phyloP scores from a whole-genome alignment of 2,797 vertebrate genomes.

The Trichosurus vulpecula region DNA sequence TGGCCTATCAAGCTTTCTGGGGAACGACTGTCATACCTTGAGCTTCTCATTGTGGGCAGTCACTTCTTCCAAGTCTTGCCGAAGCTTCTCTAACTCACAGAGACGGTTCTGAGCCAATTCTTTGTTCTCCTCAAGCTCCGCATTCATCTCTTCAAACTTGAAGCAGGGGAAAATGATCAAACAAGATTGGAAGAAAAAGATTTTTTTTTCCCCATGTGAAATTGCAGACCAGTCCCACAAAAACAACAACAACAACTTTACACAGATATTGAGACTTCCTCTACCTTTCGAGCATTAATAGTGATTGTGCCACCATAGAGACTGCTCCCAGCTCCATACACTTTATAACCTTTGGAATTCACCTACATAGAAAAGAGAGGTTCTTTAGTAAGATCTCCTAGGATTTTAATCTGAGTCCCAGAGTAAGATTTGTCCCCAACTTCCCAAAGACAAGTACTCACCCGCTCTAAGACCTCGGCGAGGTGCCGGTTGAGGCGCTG shows the following conservation, averaged over 20 bases:
- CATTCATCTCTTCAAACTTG: conserved; percentile 98
- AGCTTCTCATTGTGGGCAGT: conserved; percentile 93
- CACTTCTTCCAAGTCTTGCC: conserved; percentile 94
- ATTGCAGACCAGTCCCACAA: not conserved
- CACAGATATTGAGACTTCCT: not conserved
- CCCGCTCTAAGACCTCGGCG: conserved; percentile 94
- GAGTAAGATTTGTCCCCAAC: not conserved
- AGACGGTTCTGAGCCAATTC: conserved; percentile 95
- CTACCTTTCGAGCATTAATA: conserved; percentile 96
- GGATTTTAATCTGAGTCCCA: not conserved
- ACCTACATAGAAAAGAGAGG: conserved; percentile 85
- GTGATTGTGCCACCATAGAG: conserved; percentile 97
- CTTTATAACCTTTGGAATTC: conserved; percentile 98
- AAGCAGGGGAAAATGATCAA: conserved; percentile 31
- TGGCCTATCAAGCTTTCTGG: not conserved
- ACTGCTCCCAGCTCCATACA: conserved; percentile 97
- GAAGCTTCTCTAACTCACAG: conserved; percentile 93
- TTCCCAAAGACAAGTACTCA: conserved; percentile 77
- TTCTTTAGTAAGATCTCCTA: conserved; percentile 12
- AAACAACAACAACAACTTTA: not conserved
- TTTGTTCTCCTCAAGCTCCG: conserved; percentile 96
- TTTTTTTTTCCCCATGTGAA: not conserved
- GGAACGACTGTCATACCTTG: conserved; percentile 85
- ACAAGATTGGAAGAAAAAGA: conserved; percentile 15
- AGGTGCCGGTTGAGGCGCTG: conserved; percentile 95